Conservation (phyloP, 2,888 invertebrate species). For the Autographa pulchrina region DNA sequence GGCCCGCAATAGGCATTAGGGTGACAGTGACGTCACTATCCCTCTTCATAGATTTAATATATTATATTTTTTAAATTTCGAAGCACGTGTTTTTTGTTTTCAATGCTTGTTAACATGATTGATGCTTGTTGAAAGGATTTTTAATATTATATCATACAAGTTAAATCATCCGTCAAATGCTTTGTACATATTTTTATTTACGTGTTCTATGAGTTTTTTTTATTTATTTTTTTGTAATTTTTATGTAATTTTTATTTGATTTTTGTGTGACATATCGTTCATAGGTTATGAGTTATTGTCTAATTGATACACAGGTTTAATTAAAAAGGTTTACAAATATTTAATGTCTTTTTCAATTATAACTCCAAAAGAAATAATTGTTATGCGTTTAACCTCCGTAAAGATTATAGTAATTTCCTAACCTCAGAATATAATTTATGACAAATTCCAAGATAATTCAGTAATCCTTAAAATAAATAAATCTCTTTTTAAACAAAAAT, state of each 20-base stretch:
- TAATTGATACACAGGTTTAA: too few relatives aligned
- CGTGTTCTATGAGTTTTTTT: slow-evolving; percentile 13
- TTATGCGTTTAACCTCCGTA: too few relatives aligned
- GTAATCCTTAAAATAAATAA: neutral
- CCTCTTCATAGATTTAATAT: slow-evolving; percentile 72
- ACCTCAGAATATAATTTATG: too few relatives aligned
- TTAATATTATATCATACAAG: slow-evolving; percentile 34
- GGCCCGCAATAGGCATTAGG: slow-evolving; percentile 80
- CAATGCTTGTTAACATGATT: slow-evolving; percentile 56
- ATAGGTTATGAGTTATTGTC: too few relatives aligned
- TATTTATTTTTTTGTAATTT: too few relatives aligned
- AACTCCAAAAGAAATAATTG: too few relatives aligned
- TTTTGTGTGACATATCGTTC: too few relatives aligned
- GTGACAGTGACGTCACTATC: slow-evolving; percentile 74
- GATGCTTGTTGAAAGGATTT: slow-evolving; percentile 54
- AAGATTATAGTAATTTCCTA: too few relatives aligned
- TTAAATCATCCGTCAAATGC: slow-evolving; percentile 43
- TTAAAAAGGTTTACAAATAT: too few relatives aligned
- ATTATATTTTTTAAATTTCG: slow-evolving; percentile 66
- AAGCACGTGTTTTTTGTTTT: slow-evolving; percentile 40
- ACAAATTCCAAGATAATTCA: too few relatives aligned
- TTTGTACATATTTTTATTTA: slow-evolving; percentile 14
- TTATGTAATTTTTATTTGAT: too few relatives aligned
- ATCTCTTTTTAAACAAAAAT: neutral
- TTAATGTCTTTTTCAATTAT: too few relatives aligned